Conservation (phyloP, 2,797 vertebrate species). For the Geotrypetes seraphini region DNA sequence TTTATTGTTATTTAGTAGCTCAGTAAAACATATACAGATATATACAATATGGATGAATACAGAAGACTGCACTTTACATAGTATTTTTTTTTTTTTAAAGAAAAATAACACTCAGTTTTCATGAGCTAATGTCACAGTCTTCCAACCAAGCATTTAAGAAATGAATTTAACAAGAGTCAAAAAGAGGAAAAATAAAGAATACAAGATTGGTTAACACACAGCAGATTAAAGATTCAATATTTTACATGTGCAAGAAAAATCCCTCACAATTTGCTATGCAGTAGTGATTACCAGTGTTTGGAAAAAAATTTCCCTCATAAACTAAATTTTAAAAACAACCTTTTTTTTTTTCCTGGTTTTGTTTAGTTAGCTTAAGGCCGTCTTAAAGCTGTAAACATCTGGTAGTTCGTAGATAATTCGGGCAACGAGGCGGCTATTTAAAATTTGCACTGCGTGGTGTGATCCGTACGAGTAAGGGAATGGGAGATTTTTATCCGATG, state of each 20-base stretch:
- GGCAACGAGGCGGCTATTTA: constrained; percentile 27
- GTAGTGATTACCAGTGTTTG: constrained; percentile 65
- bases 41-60: constrained; percentile 99
- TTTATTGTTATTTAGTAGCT: constrained; percentile 99
- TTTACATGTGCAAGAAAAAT: constrained; percentile 97
- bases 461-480: constrained; percentile 21
- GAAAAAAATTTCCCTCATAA: constrained; percentile 33
- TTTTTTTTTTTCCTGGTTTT: no score
- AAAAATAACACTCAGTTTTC: constrained; percentile 76
- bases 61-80: constrained; percentile 99
- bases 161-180: constrained; percentile 72
- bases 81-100: no score
- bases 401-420: constrained; percentile 32
- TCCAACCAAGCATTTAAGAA: constrained; percentile 90
- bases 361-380: constrained; percentile 51
- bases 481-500: no score
- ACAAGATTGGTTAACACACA: constrained; percentile 96
- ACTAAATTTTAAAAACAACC: constrained; percentile 44
- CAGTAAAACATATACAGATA: constrained; percentile 99
- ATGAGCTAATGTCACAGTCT: constrained; percentile 90
- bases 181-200: constrained; percentile 70
- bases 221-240: constrained; percentile 84
- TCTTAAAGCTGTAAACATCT: constrained; percentile 51
- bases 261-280: constrained; percentile 63
- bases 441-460: constrained; percentile 27